Conservation (phyloP, 2,888 invertebrate genomes). For the Idaea biselata region DNA sequence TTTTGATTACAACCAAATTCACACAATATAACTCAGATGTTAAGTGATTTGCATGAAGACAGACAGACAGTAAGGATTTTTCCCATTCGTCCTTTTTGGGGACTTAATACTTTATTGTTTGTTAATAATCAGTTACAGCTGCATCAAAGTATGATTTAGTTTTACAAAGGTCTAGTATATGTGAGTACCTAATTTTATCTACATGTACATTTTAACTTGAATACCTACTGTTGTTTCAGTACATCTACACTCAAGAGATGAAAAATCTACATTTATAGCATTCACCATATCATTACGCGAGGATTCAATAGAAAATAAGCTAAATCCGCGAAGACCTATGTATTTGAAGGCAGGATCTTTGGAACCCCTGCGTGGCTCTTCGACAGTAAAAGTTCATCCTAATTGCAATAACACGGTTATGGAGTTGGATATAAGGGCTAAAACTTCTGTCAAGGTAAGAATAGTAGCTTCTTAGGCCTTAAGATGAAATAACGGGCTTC, state of each 20-base stretch:
- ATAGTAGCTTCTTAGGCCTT: neutral
- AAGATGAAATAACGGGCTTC: no score
- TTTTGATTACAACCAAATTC: no score
- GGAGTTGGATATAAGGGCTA: slow-evolving; percentile 60
- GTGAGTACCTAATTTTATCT: no score
- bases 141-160: no score
- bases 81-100: no score
- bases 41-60: no score
- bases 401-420: slow-evolving; percentile 63
- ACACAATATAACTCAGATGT: no score
- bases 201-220: no score
- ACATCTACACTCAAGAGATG: slow-evolving; percentile 50
- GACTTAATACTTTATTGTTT: no score
- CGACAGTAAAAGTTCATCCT: slow-evolving; percentile 36
- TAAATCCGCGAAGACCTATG: slow-evolving; percentile 54
- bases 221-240: slow-evolving; percentile 42
- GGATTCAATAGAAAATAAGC: slow-evolving; percentile 47
- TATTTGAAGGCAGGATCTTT: slow-evolving; percentile 51
- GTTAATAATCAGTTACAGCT: no score
- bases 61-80: no score
- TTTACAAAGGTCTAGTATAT: no score
- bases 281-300: slow-evolving; percentile 63
- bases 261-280: slow-evolving; percentile 57
- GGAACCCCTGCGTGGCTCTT: slow-evolving; percentile 36
- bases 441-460: slow-evolving; percentile 57